phyloP scores from a whole-genome alignment of 2,113 vertebrate genomes.

The Oreochromis niloticus region DNA sequence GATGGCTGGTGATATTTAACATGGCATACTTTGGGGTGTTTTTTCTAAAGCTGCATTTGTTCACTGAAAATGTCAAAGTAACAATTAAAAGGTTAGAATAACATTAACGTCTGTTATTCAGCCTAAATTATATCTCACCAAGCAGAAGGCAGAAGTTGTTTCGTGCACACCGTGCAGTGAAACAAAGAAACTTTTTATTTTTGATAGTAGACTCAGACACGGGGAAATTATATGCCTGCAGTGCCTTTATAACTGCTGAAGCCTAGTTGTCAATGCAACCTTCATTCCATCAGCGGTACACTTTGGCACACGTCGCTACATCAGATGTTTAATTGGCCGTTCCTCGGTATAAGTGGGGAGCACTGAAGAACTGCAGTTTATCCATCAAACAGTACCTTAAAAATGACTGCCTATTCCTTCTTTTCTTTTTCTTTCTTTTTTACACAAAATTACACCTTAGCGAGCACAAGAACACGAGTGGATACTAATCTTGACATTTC shows the following conservation, averaged over 20 bases:
- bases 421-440: background rate
- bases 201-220: background rate
- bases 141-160: background rate
- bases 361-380: background rate
- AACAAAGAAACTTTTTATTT: background rate
- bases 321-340: conserved; percentile 36
- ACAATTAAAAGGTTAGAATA: background rate
- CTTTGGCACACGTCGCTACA: conserved; percentile 17
- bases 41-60: background rate
- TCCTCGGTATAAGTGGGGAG: background rate
- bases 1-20: background rate
- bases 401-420: conserved; percentile 6
- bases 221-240: background rate
- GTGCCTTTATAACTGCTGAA: conserved; percentile 7
- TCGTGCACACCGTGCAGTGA: background rate
- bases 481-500: background rate
- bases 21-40: background rate
- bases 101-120: background rate
- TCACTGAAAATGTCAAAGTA: background rate
- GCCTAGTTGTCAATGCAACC: conserved; percentile 1
- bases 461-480: background rate
- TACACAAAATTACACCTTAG: background rate
- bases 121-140: background rate
- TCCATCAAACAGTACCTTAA: conserved; percentile 23
- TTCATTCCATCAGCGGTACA: background rate